Evolutionary conservation across 2,113 vertebrate species (phyloP), one percentile per base, ranked within the genome.

Genomic region (Mesoclemmys tuberculata): DNA sequence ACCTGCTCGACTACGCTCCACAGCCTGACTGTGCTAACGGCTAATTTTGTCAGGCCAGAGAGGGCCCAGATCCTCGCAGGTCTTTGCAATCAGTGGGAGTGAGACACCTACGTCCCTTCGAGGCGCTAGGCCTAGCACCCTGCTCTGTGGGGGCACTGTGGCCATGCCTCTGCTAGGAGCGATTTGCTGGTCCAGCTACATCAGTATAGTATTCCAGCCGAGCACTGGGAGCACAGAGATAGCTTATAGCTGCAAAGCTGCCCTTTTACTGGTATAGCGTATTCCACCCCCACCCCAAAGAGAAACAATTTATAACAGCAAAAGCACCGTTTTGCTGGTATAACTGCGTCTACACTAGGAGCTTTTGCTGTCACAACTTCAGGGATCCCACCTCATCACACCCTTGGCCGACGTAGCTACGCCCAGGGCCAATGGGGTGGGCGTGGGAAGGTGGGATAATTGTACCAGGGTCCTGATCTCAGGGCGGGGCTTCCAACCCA

Each of bases 1-100:
- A 2, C 0, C 0, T 1, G 27, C 8, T 5, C n/a, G 27, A 41
- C 64, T 6, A 1, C 2, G 13, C 35, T 29, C 44, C 4, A 2
- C 5, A 24, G 9, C 7, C 58, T 29, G 27, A 2, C 54, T 35
- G 24, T 14, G 13, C n/a, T 48, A 61, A 10, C 31, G 82, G 21
- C 51, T 61, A 16, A 16, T 61, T 16, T 61, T 61, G 58, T 61
- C 11, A 31, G 29, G 29, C 58, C 16, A 29, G 31, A 35, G 31
- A 35, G 56, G 27, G 56, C 56, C 5, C 56, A 31, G 58, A 35
- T 61, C 56, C 56, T 29, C 22, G 22, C 6, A 55, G 54, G 13
- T 24, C 24, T 56, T 61, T 61, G 29, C 31, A 61, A 35, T 31
- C 58, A 61, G 2, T 31, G 29, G 29, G 58, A 14, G 58, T 31